Evolutionary conservation across 2,113 vertebrate genomes (phyloP), one percentile per base, ranked within the genome.

Genomic region (Tiliqua scincoides): DNA sequence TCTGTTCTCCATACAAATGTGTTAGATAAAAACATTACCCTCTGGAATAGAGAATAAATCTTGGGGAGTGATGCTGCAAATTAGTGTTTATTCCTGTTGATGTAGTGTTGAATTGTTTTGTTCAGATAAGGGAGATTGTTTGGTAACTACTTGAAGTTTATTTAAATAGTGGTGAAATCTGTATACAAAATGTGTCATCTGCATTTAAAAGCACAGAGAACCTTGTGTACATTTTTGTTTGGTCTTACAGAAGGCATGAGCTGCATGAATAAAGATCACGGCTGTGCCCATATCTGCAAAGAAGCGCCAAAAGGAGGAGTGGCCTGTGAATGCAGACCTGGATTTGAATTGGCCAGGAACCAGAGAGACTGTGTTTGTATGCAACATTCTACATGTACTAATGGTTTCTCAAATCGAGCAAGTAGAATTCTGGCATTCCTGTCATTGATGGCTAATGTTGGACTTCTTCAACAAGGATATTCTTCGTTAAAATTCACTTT

Each of bases 241-340:
- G 10, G 23, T 97, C 95, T 96, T 86, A 18, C 97, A 99, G 99
- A 99, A 97, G 98, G 98, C 86, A 96, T 99, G 97, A 99, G 97
- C 97, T 99, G 99, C 94, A 99, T 99, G 99, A 99, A 99, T 94
- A 99, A 98, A 96, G 98, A 99, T 71, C 99, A 99, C 0, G 97
- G 99, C 93, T 99, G 99, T 89, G 97, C 97, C 85, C 98, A 99
- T 96, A 98, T 99, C 97, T 99, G 99, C 97, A 98, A 97, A 95
- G 98, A 99, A 96, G 97, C 97, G 0, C 98, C 98, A 14, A 98
- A 97, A 94, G 99, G 98, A 83, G 98, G 98, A 35, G 97, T 98
- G 61, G 97, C 98, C 87, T 99, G 98, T 20, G 98, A 99, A 94
- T 99, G 99, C 93, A 97, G 99, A 85, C 99, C 98, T 27, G 99